A percentile compares a stretch with the other conserved stretches of the same genome.
phyloP scores from a whole-genome alignment of 2,797 vertebrate genomes.

The Schizothorax lantsangensis region DNA sequence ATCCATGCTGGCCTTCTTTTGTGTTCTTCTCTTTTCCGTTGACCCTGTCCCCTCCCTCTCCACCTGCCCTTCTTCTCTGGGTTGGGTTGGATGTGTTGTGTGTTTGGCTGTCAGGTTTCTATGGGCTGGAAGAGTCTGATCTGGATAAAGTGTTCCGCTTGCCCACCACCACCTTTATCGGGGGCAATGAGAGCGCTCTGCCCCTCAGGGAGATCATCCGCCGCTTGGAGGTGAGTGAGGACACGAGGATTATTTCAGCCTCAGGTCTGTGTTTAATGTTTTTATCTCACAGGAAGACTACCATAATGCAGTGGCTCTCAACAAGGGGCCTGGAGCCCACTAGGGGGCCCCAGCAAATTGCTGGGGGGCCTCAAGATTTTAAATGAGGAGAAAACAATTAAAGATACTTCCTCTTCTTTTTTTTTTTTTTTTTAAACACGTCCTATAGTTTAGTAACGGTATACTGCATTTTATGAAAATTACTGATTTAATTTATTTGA shows the following conservation, averaged over 20 bases:
- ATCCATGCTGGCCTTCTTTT: slow-evolving; percentile 21
- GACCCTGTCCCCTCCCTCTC: slow-evolving; percentile 36
- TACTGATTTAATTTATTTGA: no score
- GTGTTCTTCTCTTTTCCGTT: not conserved
- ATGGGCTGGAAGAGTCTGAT: slow-evolving; percentile 90
- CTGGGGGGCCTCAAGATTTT: not conserved
- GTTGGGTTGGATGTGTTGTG: slow-evolving; percentile 64
- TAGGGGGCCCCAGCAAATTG: not conserved
- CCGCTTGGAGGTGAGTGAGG: slow-evolving; percentile 86
- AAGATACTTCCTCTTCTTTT: no score
- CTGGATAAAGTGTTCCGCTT: slow-evolving; percentile 95
- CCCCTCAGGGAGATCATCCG: slow-evolving; percentile 94
- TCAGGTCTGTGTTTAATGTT: not conserved
- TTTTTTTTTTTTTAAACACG: no score
- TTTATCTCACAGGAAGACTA: not conserved
- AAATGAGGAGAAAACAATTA: not conserved
- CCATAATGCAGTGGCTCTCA: not conserved
- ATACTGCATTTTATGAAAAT: no score
- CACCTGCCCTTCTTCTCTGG: slow-evolving; percentile 35
- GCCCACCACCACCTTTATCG: slow-evolving; percentile 97
- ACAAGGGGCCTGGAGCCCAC: not conserved
- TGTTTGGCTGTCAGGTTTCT: slow-evolving; percentile 83
- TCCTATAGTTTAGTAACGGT: no score
- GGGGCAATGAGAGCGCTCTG: slow-evolving; percentile 87
- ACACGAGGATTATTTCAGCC: not conserved